Evolutionary conservation across 2,888 invertebrate species (phyloP).

Genomic region (Drymonia ruficornis): DNA sequence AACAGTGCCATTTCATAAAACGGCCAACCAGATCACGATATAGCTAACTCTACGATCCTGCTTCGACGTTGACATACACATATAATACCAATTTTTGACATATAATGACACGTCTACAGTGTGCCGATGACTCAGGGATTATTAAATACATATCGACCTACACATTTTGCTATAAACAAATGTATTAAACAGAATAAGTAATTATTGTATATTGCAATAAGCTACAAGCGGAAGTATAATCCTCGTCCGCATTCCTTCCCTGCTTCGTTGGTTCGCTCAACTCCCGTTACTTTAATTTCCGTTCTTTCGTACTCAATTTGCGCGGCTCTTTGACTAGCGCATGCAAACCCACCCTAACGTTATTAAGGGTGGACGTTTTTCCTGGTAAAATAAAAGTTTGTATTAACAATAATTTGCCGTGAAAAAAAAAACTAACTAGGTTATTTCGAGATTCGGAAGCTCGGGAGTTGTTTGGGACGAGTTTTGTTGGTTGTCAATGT

Average conservation of each 20-base stretch:
- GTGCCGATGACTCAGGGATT: no score
- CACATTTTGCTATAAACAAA: no score
- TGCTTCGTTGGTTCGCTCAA: conserved; percentile 16
- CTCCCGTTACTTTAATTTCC: conserved; percentile 67
- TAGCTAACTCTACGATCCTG: no score
- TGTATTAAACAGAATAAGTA: no score
- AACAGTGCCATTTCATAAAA: no score
- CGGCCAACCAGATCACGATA: no score
- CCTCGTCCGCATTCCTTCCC: conserved; percentile 13
- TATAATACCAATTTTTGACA: no score
- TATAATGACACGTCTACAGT: no score
- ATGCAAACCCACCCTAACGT: conserved; percentile 48
- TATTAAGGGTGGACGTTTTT: conserved; percentile 43
- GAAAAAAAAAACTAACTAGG: conserved; percentile 14
- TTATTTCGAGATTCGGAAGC: conserved; percentile 8
- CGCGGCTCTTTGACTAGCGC: conserved; percentile 51
- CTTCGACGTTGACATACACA: no score
- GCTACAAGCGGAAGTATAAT: not conserved
- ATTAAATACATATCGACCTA: no score
- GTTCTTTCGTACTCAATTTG: conserved; percentile 63
- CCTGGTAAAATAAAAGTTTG: conserved; percentile 22
- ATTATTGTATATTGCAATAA: no score
- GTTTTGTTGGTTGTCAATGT: not conserved
- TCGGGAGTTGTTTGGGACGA: not conserved
- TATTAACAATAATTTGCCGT: conserved; percentile 23